phyloP scores from a whole-genome alignment of 2,888 invertebrate species.

The Ecliptopera silaceata region DNA sequence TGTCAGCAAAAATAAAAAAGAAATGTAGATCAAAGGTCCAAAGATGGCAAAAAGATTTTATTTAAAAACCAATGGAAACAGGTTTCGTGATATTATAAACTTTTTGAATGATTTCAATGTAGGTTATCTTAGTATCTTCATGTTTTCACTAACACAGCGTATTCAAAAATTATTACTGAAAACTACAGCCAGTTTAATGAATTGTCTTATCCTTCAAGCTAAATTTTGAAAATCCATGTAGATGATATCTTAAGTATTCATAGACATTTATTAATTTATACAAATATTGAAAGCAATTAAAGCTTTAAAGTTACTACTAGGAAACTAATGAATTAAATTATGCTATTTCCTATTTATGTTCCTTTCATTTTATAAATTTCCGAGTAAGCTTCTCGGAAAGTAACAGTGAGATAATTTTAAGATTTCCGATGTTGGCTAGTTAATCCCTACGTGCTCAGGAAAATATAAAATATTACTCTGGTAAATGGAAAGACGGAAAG shows the following conservation, averaged over 20 bases:
- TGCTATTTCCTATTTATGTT: no score
- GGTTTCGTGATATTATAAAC: neutral
- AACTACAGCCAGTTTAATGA: no score
- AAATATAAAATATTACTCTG: constrained; percentile 38
- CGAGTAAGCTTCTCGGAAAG: neutral
- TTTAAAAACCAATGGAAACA: neutral
- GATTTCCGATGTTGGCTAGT: constrained; percentile 13
- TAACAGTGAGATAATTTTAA: constrained; percentile 9
- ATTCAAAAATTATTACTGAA: neutral
- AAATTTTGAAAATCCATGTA: no score
- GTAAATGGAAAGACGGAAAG: constrained; percentile 35
- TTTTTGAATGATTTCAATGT: neutral
- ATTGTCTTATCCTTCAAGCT: no score
- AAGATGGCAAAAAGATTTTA: neutral
- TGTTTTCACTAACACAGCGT: no score
- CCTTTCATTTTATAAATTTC: neutral
- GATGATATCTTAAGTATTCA: no score
- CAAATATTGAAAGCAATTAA: no score
- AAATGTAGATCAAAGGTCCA: neutral
- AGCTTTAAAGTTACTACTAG: no score
- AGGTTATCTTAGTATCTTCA: neutral
- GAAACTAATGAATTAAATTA: no score
- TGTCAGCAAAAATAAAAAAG: constrained; percentile 13
- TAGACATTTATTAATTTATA: no score
- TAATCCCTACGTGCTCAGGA: constrained; percentile 12